phyloP scores from a whole-genome alignment of 2,888 invertebrate species.

The Clitarchus hookeri region DNA sequence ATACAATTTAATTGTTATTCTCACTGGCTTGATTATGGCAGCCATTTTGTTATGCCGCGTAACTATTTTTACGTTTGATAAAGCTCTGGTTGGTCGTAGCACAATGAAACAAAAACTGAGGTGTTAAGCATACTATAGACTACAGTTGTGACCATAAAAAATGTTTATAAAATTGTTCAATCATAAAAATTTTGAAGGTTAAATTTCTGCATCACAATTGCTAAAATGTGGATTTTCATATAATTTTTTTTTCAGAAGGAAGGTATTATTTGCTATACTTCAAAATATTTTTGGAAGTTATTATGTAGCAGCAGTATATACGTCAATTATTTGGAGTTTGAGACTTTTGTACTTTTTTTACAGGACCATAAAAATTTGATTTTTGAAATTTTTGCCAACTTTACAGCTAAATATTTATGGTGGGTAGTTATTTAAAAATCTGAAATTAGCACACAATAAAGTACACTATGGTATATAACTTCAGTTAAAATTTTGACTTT shows the following conservation, averaged over 20 bases:
- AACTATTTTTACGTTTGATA: too few species aligned
- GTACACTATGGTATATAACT: constrained; percentile 2
- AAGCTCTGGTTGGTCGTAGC: too few species aligned
- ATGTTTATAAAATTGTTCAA: too few species aligned
- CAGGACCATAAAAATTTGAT: not conserved
- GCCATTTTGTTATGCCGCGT: too few species aligned
- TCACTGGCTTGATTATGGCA: too few species aligned
- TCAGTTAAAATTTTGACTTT: constrained; percentile 17
- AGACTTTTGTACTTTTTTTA: constrained; percentile 16
- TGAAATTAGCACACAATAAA: constrained; percentile 16
- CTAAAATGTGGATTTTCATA: not conserved
- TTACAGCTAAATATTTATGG: not conserved
- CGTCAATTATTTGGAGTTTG: not conserved
- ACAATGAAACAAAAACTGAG: too few species aligned
- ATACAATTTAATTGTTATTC: too few species aligned
- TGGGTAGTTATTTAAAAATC: constrained; percentile 22
- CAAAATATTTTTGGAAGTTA: not conserved
- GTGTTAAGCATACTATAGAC: too few species aligned
- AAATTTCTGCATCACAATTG: not conserved
- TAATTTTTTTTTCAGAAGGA: not conserved
- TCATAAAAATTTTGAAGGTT: not conserved
- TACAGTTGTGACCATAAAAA: too few species aligned
- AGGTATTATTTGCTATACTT: not conserved
- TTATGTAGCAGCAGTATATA: not conserved
- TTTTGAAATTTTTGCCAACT: not conserved